phyloP scores from a whole-genome alignment of 2,113 vertebrate genomes.

The Passer domesticus region DNA sequence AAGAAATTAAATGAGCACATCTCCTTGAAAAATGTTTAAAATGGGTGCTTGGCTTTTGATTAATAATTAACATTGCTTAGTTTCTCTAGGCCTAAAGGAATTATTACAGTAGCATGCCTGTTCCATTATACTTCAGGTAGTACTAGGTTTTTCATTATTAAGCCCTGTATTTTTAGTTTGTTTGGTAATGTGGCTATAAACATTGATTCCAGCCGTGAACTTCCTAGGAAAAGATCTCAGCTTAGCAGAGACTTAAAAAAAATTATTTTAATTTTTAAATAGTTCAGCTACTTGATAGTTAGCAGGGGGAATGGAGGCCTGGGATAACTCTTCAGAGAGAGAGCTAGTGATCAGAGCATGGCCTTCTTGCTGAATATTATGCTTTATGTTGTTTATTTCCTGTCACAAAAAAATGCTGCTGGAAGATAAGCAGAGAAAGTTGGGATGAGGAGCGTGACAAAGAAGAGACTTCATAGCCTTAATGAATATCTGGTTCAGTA shows the following conservation, averaged over 20 bases:
- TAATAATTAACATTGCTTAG: constrained; percentile 73
- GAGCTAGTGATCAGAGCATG: not conserved
- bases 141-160: constrained; percentile 72
- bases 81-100: constrained; percentile 66
- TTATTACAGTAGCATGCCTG: constrained; percentile 50
- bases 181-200: constrained; percentile 66
- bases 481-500: not conserved
- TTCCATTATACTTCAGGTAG: constrained; percentile 41
- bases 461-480: not conserved
- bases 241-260: constrained; percentile 8
- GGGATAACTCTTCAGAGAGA: not conserved
- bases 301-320: not conserved
- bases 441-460: not conserved
- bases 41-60: constrained; percentile 67
- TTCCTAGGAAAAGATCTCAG: constrained; percentile 49
- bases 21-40: constrained; percentile 67
- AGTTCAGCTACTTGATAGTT: constrained; percentile 26
- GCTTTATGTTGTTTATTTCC: not conserved
- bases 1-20: constrained; percentile 53
- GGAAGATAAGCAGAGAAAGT: not conserved
- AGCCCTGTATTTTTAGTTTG: constrained; percentile 49
- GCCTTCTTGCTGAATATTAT: not conserved
- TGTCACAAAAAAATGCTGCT: not conserved
- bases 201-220: constrained; percentile 49
- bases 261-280: constrained; percentile 19